phyloP scores from a whole-genome alignment of 2,888 invertebrate species.

The Cheilosia soror region DNA sequence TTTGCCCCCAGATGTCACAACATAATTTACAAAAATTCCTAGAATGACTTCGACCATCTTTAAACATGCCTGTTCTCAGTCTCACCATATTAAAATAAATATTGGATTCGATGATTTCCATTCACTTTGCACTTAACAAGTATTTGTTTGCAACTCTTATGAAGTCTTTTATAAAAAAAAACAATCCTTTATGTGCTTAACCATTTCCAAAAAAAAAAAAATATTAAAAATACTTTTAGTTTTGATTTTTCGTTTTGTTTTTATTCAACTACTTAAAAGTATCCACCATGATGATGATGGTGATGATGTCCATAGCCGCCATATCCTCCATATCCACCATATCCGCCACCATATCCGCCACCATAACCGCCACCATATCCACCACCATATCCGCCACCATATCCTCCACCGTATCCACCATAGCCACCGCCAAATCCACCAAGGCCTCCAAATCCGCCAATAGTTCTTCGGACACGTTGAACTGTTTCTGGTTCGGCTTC shows the following conservation, averaged over 20 bases:
- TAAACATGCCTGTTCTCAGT: no score
- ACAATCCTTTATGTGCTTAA: no score
- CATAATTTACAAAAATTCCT: no score
- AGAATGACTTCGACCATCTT: no score
- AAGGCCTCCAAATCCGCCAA: constrained; percentile 29
- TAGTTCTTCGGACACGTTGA: constrained; percentile 47
- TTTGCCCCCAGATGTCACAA: no score
- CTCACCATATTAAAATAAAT: no score
- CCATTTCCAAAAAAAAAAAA: no score
- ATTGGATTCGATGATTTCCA: no score
- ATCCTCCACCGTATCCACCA: constrained; percentile 34
- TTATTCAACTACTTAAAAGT: neutral
- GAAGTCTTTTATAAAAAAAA: no score
- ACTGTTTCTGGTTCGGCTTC: constrained; percentile 30
- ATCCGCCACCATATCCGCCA: neutral
- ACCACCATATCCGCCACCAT: neutral
- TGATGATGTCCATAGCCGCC: neutral
- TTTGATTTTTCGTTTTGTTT: neutral
- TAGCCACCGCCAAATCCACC: constrained; percentile 44
- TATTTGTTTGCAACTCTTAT: no score
- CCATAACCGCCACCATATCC: neutral
- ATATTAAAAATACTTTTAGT: neutral
- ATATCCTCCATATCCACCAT: neutral
- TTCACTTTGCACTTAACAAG: no score
- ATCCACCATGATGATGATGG: constrained; percentile 17